A percentile compares a stretch with the other conserved stretches of the same genome.
Conservation (phyloP, 2,113 vertebrate species). For the Chloropsis hardwickii region DNA sequence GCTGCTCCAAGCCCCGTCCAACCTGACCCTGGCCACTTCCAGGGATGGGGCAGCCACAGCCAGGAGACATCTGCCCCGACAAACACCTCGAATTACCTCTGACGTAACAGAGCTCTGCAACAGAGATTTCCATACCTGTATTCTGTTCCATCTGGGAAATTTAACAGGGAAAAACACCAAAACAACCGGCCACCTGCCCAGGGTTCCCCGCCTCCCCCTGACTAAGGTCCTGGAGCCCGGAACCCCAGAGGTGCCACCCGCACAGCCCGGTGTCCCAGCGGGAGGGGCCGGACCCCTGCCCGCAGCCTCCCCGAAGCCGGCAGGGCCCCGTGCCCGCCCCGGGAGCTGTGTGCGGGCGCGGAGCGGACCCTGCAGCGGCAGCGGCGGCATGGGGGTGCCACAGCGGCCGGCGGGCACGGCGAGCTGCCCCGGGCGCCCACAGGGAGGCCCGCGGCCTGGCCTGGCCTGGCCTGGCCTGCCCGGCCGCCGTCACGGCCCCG, state of each 20-base stretch:
- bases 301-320: neutral
- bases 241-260: neutral
- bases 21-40: neutral
- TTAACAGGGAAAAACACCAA: rapidly evolving
- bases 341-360: neutral
- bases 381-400: too few species aligned
- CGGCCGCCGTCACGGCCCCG: neutral
- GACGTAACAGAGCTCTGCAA: neutral
- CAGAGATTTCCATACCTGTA: neutral
- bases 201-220: too few species aligned
- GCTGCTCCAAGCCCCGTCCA: neutral
- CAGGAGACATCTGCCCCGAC: neutral
- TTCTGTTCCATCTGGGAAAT: neutral
- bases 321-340: neutral
- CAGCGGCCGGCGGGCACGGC: too few species aligned
- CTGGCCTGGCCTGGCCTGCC: neutral
- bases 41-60: neutral
- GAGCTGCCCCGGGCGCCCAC: too few species aligned
- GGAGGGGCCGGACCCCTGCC: rapidly evolving
- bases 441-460: too few species aligned
- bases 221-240: neutral
- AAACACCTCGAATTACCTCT: neutral
- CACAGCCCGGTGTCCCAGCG: neutral
- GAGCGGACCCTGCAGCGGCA: too few species aligned
- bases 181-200: rapidly evolving